Evolutionary conservation across 2,888 invertebrate species (phyloP), one percentile per base, ranked within the genome.

Genomic region (Spisula solida): DNA sequence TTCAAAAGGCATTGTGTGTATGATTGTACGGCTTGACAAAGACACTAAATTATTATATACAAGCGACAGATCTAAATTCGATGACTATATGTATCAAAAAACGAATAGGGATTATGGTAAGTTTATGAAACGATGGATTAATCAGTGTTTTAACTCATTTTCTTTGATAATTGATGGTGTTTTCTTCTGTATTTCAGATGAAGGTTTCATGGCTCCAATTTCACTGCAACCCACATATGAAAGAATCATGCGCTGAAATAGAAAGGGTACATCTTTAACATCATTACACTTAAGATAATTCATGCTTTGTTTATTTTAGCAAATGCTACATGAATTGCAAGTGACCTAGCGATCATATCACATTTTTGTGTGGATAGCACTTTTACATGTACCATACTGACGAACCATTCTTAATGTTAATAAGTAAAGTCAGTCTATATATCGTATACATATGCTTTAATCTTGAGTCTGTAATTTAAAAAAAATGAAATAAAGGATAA

Each of bases 121-220:
- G 41, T 41, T 41, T 2, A 41, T 5, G 41, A 8, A 41, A 8
- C 2, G 41, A 41, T 5, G 2, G 41, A 41, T 2, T 51, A 10
- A 14, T 8, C 51, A 51, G 51, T 51, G 51, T 51, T 51, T 25
- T 25, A n/a, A 66, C 25, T n/a, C 60, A 4, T 25, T 25, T 41
- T 0, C 5, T 25, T 66, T 2, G 6, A 8, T 66, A n/a, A 25
- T 56, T 5, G n/a, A 75, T 75, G 6, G 6, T 5, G 4, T 34
- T 75, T 75, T 29, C 5, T 56, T 66, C 25, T 48, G 5, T 20
- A 20, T 91, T 90, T 78, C 86, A 92, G 92, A 83, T 89, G 82
- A 92, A 90, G 70, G 31, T 92, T 6, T 87, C 88, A 18, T 92
- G 92, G 92, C 82, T 92, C 34, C 88, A 89, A 60, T 92, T 92